Percentiles rank a stretch among this genome's conserved stretches.
phyloP scores from a whole-genome alignment of 2,888 invertebrate genomes.

The Tetheella fluctuosa region DNA sequence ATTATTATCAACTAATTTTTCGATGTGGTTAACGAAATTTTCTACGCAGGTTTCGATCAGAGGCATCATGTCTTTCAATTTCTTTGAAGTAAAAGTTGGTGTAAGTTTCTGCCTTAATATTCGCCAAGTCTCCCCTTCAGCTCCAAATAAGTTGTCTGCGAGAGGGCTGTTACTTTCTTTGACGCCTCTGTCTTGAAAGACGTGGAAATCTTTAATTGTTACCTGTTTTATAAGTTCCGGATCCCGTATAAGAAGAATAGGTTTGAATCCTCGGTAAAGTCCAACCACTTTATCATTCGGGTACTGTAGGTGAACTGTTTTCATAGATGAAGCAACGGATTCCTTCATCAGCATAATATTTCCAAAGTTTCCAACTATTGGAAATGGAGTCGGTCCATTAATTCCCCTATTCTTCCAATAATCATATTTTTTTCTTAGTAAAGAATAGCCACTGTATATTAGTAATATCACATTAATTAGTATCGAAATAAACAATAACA shows the following conservation, averaged over 20 bases:
- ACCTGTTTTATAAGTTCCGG: constrained; percentile 18
- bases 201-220: constrained; percentile 16
- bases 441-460: constrained; percentile 4
- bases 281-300: constrained; percentile 20
- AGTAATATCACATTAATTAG: background rate
- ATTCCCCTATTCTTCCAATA: constrained; percentile 37
- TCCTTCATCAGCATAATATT: constrained; percentile 26
- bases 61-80: constrained; percentile 52
- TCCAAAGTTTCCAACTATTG: constrained; percentile 37
- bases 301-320: constrained; percentile 9
- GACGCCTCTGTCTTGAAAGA: constrained; percentile 36
- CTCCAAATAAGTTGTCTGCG: constrained; percentile 43
- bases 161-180: constrained; percentile 37
- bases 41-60: constrained; percentile 43
- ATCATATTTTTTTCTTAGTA: constrained; percentile 26
- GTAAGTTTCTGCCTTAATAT: constrained; percentile 49
- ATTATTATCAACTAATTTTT: constrained; percentile 27
- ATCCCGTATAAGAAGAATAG: constrained; percentile 17
- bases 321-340: constrained; percentile 13
- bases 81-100: constrained; percentile 48
- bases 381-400: constrained; percentile 31
- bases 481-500: constrained; percentile 3
- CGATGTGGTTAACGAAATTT: constrained; percentile 37
- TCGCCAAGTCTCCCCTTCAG: constrained; percentile 53
- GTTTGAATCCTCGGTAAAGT: constrained; percentile 15